Evolutionary conservation across 2,888 invertebrate genomes (phyloP).

Genomic region (Chrysopilus asiliformis): DNA sequence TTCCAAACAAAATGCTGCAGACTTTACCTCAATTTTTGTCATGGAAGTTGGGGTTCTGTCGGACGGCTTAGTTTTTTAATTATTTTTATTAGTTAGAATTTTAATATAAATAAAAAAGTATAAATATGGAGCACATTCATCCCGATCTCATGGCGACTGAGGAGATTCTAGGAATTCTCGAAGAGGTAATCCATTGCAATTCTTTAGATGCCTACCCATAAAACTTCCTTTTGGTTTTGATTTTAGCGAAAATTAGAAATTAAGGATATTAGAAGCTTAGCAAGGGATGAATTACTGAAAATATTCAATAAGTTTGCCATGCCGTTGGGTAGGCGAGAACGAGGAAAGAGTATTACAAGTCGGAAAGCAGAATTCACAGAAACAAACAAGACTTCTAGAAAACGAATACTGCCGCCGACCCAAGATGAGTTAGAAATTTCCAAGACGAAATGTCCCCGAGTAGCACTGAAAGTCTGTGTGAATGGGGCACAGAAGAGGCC

Average conservation of each 20-base stretch:
- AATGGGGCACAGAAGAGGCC: slow-evolving; percentile 2
- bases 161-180: slow-evolving; percentile 19
- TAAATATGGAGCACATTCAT: slow-evolving; percentile 17
- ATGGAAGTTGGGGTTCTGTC: not conserved
- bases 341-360: too few relatives aligned
- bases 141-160: slow-evolving; percentile 18
- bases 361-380: not conserved
- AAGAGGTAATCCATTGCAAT: too few relatives aligned
- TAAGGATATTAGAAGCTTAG: slow-evolving; percentile 18
- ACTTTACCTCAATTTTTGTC: too few relatives aligned
- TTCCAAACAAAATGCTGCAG: too few relatives aligned
- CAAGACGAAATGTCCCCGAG: slow-evolving; percentile 7
- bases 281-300: slow-evolving; percentile 18
- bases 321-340: too few relatives aligned
- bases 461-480: slow-evolving; percentile 9
- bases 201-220: too few relatives aligned
- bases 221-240: not conserved
- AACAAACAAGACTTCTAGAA: not conserved
- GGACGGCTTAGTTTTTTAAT: not conserved
- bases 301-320: slow-evolving; percentile 23
- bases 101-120: too few relatives aligned
- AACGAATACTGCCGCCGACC: slow-evolving; percentile 6
- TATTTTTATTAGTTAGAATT: not conserved
- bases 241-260: slow-evolving; percentile 20
- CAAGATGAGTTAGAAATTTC: slow-evolving; percentile 6